Percentiles rank a stretch among this genome's conserved stretches.
Evolutionary conservation across 2,797 vertebrate species (phyloP).

Genomic region (Natrix natrix): DNA sequence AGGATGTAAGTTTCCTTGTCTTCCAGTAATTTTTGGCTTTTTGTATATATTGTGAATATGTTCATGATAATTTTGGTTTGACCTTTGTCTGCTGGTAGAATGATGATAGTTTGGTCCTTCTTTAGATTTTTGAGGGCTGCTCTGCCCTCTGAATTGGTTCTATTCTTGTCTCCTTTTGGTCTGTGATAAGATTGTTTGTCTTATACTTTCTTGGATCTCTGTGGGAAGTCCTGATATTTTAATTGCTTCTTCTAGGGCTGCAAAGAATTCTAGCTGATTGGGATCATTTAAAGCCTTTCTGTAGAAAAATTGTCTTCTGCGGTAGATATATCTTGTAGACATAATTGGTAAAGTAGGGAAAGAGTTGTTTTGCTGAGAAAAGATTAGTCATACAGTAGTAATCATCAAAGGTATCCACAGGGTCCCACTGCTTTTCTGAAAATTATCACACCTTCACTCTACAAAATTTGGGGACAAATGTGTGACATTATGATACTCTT

Average conservation of each 20-base stretch:
- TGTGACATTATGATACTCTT: neutral
- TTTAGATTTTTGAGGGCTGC: neutral
- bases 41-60: neutral
- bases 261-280: neutral
- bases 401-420: neutral
- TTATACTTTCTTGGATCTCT: neutral
- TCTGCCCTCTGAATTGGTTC: neutral
- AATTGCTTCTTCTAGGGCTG: neutral
- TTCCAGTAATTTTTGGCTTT: neutral
- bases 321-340: neutral
- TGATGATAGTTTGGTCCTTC: neutral
- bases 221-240: neutral
- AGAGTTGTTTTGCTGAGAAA: neutral
- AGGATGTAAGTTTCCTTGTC: neutral
- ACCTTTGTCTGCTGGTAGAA: neutral
- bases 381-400: neutral
- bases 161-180: neutral
- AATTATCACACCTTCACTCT: neutral
- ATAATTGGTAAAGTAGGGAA: neutral
- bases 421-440: neutral
- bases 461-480: neutral
- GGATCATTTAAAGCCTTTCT: neutral
- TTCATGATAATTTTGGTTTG: neutral
- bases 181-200: neutral
- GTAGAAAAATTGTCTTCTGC: neutral